Evolutionary conservation across 1,140 invertebrate species (phyloP).

Genomic region (Drosophila malerkotliana): DNA sequence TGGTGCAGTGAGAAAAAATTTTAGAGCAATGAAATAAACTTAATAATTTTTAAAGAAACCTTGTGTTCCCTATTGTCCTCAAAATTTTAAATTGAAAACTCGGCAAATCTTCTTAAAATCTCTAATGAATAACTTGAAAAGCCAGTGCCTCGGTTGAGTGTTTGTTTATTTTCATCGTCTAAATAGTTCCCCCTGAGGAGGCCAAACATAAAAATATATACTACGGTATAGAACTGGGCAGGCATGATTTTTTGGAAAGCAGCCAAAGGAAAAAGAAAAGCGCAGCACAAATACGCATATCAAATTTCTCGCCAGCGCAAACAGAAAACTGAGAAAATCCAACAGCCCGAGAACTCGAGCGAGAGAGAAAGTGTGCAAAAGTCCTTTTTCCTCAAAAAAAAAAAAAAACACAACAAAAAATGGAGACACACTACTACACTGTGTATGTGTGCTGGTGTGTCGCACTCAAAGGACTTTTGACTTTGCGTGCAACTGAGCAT

Average conservation of each 20-base stretch:
- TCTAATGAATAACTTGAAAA: not conserved
- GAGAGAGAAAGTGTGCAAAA: conserved; percentile 40
- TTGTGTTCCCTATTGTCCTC: not conserved
- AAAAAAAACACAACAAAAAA: conserved; percentile 10
- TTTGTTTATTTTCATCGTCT: conserved; percentile 72
- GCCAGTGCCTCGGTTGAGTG: conserved; percentile 1
- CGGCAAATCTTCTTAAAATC: not conserved
- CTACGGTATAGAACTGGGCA: not conserved
- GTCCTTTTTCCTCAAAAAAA: conserved; percentile 14
- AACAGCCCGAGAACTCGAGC: conserved; percentile 1
- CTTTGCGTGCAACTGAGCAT: conserved; percentile 79
- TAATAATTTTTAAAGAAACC: no score
- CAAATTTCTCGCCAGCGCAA: conserved; percentile 61
- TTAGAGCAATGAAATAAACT: not conserved
- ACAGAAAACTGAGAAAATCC: conserved; percentile 28
- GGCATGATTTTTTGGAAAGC: conserved; percentile 44
- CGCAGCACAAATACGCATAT: conserved; percentile 79
- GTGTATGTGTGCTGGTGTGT: conserved; percentile 20
- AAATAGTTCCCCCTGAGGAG: conserved; percentile 48
- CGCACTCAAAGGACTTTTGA: conserved; percentile 73
- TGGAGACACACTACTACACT: conserved; percentile 13
- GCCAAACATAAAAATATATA: conserved; percentile 21
- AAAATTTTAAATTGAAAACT: not conserved
- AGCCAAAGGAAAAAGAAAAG: conserved; percentile 67
- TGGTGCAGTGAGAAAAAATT: conserved; percentile 4